phyloP scores from a whole-genome alignment of 2,113 vertebrate species.

The Hydrolagus affinis region DNA sequence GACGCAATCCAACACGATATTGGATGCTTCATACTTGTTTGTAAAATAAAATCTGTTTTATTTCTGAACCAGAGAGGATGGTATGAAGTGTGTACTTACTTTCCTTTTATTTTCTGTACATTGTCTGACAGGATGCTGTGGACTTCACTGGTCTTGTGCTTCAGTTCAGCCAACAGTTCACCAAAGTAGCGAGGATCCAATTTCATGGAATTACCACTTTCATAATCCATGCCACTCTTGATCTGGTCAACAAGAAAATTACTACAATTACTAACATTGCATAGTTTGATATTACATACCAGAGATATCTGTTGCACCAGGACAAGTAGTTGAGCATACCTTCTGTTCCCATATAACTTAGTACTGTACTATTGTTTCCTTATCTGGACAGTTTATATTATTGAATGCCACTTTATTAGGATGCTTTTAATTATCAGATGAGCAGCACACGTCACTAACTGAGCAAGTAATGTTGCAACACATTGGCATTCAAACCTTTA shows the following conservation, averaged over 20 bases:
- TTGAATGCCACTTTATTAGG: too few relatives aligned
- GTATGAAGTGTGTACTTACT: conserved; percentile 48
- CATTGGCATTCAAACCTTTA: too few relatives aligned
- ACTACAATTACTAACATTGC: background rate
- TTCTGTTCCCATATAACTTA: too few relatives aligned
- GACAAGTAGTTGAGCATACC: too few relatives aligned
- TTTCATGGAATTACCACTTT: conserved; percentile 47
- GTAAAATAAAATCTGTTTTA: background rate
- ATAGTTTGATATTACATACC: background rate
- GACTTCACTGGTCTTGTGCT: conserved; percentile 78
- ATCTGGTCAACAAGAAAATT: conserved; percentile 14
- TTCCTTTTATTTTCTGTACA: conserved; percentile 74
- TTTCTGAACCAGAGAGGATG: background rate
- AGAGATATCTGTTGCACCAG: too few relatives aligned
- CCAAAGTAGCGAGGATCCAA: conserved; percentile 88
- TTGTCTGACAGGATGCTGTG: conserved; percentile 76
- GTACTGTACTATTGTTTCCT: too few relatives aligned
- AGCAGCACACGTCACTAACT: too few relatives aligned
- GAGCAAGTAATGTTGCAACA: too few relatives aligned
- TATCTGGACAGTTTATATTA: too few relatives aligned
- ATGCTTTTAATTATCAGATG: too few relatives aligned
- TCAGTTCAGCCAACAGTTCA: conserved; percentile 83
- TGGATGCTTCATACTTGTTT: background rate
- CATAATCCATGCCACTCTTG: conserved; percentile 25
- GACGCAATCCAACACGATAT: too few relatives aligned